Evolutionary conservation across 23 tunicate species (phyloP).

Genomic region (Ascidia mentula): DNA sequence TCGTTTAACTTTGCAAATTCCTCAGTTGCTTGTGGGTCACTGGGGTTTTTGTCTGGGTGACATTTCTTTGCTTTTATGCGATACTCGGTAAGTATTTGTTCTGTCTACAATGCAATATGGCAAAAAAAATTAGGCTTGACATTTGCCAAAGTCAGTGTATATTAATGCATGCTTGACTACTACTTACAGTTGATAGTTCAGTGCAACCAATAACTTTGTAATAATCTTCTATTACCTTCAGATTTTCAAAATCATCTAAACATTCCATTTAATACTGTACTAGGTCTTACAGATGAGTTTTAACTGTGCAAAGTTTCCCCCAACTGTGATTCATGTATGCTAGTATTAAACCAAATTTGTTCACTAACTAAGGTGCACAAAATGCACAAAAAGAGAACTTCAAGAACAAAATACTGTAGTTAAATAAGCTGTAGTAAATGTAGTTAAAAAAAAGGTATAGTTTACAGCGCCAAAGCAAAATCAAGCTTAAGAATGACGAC

Average conservation of each 20-base stretch:
- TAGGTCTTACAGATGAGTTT: no score
- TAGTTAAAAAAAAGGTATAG: no score
- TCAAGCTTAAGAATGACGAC: no score
- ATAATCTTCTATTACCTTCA: neutral
- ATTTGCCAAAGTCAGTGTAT: neutral
- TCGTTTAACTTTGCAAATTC: constrained; percentile 25
- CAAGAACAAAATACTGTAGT: no score
- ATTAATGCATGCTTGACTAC: neutral
- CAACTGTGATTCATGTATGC: no score
- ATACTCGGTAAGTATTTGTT: constrained; percentile 43
- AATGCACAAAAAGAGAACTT: no score
- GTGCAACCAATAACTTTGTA: neutral
- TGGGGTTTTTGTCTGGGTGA: constrained; percentile 22
- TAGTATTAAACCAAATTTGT: no score
- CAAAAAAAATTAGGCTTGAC: neutral
- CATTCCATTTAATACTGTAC: neutral
- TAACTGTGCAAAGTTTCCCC: no score
- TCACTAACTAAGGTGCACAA: no score
- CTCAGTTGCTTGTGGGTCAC: constrained; percentile 10
- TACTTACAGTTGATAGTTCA: neutral
- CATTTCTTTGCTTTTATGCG: constrained; percentile 12
- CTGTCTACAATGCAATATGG: constrained; percentile 15
- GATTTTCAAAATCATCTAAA: neutral
- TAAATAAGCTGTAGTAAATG: no score
- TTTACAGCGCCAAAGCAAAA: no score